Conservation (phyloP, 2,888 invertebrate genomes). For the Acanthosepion lycidas region DNA sequence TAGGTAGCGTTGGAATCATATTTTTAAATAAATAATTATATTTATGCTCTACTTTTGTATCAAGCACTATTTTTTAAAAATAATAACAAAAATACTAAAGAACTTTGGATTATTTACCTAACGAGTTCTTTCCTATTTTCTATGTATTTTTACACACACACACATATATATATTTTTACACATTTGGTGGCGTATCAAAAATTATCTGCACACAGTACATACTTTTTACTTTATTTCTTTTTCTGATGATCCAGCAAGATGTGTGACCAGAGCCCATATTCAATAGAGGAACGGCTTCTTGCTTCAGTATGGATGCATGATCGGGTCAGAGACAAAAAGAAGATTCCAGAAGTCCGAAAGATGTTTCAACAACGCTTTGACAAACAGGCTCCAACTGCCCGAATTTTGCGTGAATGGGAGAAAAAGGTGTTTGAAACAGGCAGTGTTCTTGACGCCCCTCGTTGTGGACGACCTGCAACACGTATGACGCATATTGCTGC, state of each 20-base stretch:
- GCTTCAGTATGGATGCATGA: conserved; percentile 41
- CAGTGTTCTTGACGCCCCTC: conserved; percentile 39
- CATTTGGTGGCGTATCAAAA: too few species aligned
- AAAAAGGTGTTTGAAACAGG: conserved; percentile 42
- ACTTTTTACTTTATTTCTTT: background rate
- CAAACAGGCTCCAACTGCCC: background rate
- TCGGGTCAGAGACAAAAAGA: background rate
- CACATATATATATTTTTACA: too few species aligned
- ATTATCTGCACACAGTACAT: too few species aligned
- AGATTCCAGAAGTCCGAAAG: conserved; percentile 15
- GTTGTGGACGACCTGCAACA: conserved; percentile 34
- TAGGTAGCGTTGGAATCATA: too few species aligned
- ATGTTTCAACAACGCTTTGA: conserved; percentile 34
- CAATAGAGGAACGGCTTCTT: conserved; percentile 35
- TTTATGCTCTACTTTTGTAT: too few species aligned
- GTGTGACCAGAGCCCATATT: conserved; percentile 42
- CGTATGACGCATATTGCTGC: background rate
- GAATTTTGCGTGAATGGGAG: conserved; percentile 41
- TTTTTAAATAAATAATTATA: too few species aligned
- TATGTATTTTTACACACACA: too few species aligned
- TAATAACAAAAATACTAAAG: too few species aligned
- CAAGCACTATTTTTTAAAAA: too few species aligned
- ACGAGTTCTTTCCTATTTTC: too few species aligned
- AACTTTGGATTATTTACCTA: too few species aligned
- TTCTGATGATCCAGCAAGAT: background rate